phyloP scores from a whole-genome alignment of 2,113 vertebrate genomes.

The Cygnus buccinator region DNA sequence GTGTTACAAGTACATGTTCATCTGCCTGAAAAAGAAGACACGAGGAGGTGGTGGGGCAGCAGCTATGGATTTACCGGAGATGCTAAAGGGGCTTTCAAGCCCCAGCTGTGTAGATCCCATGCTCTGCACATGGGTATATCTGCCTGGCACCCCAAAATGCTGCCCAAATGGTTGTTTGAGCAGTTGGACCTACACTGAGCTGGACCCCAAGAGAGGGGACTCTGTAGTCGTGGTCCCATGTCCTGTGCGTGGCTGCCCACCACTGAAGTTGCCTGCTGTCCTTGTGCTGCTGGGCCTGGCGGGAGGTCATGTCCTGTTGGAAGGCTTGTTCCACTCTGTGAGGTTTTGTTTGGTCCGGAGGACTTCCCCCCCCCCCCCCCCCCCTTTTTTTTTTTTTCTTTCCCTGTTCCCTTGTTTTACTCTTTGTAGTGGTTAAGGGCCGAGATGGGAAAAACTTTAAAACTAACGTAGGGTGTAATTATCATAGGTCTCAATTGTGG shows the following conservation, averaged over 20 bases:
- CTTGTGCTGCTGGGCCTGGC: neutral
- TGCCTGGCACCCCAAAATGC: rapidly evolving
- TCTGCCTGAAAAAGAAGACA: neutral
- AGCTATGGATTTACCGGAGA: neutral
- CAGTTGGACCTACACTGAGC: neutral
- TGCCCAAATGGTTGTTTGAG: rapidly evolving
- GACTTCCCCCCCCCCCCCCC: rapidly evolving
- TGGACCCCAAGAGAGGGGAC: neutral
- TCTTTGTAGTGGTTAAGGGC: neutral
- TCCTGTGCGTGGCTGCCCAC: neutral
- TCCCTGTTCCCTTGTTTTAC: neutral
- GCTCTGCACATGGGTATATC: neutral
- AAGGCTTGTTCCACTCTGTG: neutral
- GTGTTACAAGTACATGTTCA: neutral
- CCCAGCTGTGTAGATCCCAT: rapidly evolving
- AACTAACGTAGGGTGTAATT: rapidly evolving
- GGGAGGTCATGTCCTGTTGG: neutral
- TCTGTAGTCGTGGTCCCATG: neutral
- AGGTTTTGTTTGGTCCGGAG: neutral
- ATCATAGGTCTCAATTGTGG: neutral
- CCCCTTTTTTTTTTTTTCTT: neutral
- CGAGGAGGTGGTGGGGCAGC: neutral
- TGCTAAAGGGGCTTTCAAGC: neutral
- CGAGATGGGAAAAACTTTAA: neutral
- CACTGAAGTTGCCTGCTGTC: neutral